Base-by-base conservation (phyloP, 37 sponge, comb jelly and placozoan species). In the Lycopodina hypogea region DNA sequence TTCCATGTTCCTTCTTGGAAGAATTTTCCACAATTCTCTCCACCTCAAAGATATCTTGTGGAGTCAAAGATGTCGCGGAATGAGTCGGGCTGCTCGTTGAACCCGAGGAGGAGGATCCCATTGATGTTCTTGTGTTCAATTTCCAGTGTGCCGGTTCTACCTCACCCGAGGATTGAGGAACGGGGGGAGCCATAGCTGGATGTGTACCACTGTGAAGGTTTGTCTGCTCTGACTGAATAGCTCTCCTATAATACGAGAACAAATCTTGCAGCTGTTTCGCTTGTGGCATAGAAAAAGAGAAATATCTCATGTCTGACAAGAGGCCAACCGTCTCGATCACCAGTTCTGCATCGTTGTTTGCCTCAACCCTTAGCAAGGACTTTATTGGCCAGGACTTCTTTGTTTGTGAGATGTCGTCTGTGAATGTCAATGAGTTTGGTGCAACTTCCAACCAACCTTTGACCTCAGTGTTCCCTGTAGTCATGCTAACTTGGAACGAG, bases 321-420 rank as follows among this genome's bases (percentile, higher is more conserved):
- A 35, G 58, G 32, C 66, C 56, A 55, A 81, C 81, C 9, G 90
- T 83, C 42, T 90, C 90, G 38, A 90, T 79, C 26, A 74, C 38
- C 63, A 90, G 85, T 22, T 69, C 41, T 11, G 33, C 12, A 52
- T 85, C 74, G 2, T 71, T 72, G 45, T 85, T 74, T 34, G 78
- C 70, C 18, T 76, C 83, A 45, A 85, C 84, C 30, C 69, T 75
- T 23, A 68, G 32, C 37, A 90, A 78, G 23, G 72, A 72, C 67
- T 64, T 70, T 24, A 90, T 56, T 6, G 86, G 86, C 90, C 90
- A 90, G 1, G 37, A 36, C 0, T 23, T 14, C 29, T 55, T 67
- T 33, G 0, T 12, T 11, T 68, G 55, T 11, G 45, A 41, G 9
- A 39, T 0, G 3, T 55, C 68, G 29, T 52, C 56, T 19, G 68